Percentiles rank a stretch among this genome's conserved stretches.
Evolutionary conservation across 2,888 invertebrate species (phyloP).

Genomic region (Chalcosyrphus nemorum): DNA sequence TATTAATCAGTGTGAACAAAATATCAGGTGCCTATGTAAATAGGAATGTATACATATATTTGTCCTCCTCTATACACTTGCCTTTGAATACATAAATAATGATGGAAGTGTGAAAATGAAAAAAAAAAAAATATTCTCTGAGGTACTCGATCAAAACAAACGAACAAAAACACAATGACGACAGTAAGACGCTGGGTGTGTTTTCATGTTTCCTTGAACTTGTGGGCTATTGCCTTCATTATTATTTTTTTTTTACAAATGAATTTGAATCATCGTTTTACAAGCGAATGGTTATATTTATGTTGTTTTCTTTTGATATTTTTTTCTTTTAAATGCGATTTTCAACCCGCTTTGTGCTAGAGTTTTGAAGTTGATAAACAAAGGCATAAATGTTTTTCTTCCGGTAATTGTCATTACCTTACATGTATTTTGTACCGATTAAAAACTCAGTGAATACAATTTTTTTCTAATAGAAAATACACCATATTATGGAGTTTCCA

Average conservation of each 20-base stretch:
- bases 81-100: not conserved
- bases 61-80: not conserved
- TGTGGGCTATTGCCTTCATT: slow-evolving; percentile 22
- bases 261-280: not conserved
- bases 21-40: too few relatives aligned
- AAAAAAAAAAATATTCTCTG: not conserved
- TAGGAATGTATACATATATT: not conserved
- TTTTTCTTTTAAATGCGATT: too few relatives aligned
- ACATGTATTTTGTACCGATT: too few relatives aligned
- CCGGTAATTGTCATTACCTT: too few relatives aligned
- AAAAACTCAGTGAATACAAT: too few relatives aligned
- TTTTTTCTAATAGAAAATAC: too few relatives aligned
- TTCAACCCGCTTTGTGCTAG: not conserved
- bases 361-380: too few relatives aligned
- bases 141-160: slow-evolving; percentile 9
- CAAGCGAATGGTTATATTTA: too few relatives aligned
- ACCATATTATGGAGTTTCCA: too few relatives aligned
- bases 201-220: slow-evolving; percentile 19
- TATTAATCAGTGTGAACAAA: too few relatives aligned
- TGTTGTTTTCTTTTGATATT: too few relatives aligned
- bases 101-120: not conserved
- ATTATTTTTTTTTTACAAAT: not conserved
- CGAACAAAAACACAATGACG: slow-evolving; percentile 4
- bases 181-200: not conserved
- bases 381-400: too few relatives aligned